These are phyloP conservation scores for Sphaeridia pumilis DNA, from an alignment of 2,888 invertebrate species.

Conservation along the genomic window DNA sequence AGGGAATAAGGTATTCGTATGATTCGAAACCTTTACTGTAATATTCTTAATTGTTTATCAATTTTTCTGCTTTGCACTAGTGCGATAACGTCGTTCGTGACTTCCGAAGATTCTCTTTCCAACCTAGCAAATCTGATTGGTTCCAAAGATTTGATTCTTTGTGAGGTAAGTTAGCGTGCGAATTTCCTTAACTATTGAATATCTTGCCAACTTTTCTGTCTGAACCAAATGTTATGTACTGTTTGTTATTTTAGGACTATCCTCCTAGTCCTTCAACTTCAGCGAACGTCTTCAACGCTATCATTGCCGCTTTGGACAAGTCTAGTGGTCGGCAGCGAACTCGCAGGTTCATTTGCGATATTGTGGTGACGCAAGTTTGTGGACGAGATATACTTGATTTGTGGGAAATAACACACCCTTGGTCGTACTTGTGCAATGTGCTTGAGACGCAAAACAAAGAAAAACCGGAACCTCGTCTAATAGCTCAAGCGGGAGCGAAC, in stretches of 20 bases:
- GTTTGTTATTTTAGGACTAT: constrained; percentile 49
- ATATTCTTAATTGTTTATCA: too few relatives aligned
- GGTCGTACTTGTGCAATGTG: constrained; percentile 54
- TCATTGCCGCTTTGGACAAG: constrained; percentile 61
- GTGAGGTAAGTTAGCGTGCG: constrained; percentile 62
- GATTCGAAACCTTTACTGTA: too few relatives aligned
- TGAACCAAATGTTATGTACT: too few relatives aligned
- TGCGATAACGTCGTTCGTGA: constrained; percentile 55
- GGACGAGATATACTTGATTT: constrained; percentile 74
- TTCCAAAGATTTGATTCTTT: constrained; percentile 66
- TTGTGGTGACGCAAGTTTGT: constrained; percentile 65
- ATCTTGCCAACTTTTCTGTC: too few relatives aligned
- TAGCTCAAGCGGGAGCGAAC: constrained; percentile 63
- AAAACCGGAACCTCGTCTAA: constrained; percentile 63
- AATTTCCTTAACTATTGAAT: too few relatives aligned
- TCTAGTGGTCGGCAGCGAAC: constrained; percentile 51
- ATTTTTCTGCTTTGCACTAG: too few relatives aligned
- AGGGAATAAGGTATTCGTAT: constrained; percentile 58
- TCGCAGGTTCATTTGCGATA: constrained; percentile 68
- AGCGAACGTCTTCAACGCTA: constrained; percentile 63
- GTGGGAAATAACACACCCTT: constrained; percentile 70
- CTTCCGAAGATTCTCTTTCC: constrained; percentile 54
- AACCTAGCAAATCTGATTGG: constrained; percentile 64
- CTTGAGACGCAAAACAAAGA: constrained; percentile 49
- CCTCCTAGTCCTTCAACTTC: constrained; percentile 54